Evolutionary conservation across 2,113 vertebrate species (phyloP).

Genomic region (Prunella fulvescens): DNA sequence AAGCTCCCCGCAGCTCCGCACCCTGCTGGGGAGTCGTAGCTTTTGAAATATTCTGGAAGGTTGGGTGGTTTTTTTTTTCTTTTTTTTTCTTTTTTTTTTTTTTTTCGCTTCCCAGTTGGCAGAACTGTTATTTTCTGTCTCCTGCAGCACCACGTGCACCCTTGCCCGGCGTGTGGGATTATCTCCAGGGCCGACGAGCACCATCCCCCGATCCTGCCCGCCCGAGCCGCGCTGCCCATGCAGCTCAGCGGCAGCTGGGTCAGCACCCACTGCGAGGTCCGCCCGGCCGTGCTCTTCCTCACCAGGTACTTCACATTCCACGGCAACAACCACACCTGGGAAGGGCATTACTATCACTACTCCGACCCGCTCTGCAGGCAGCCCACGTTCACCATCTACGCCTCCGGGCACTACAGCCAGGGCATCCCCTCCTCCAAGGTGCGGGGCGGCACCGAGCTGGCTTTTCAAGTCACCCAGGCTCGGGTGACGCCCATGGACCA

Average conservation of each 20-base stretch:
- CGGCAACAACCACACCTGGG: constrained; percentile 75
- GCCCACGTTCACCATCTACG: constrained; percentile 83
- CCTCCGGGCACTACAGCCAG: constrained; percentile 78
- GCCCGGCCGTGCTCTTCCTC: constrained; percentile 86
- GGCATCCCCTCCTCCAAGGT: constrained; percentile 75
- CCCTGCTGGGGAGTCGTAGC: background rate
- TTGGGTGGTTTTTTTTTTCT: rapidly evolving
- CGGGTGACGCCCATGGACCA: constrained; percentile 76
- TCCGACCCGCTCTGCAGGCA: constrained; percentile 81
- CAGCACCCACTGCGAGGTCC: constrained; percentile 82
- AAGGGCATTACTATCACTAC: constrained; percentile 86
- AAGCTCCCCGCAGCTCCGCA: background rate
- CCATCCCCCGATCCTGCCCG: constrained; percentile 77
- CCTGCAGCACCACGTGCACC: constrained; percentile 82
- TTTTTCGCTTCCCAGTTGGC: background rate
- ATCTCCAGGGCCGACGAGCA: constrained; percentile 80
- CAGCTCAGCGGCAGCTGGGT: constrained; percentile 81
- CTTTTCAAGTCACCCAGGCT: constrained; percentile 81
- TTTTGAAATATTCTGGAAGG: background rate
- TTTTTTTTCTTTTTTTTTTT: no score
- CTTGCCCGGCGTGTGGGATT: constrained; percentile 81
- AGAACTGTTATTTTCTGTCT: background rate
- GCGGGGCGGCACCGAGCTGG: constrained; percentile 77
- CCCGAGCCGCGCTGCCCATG: constrained; percentile 25
- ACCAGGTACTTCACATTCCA: constrained; percentile 84